Evolutionary conservation across 2,888 invertebrate genomes (phyloP).

Genomic region (Platycheirus albimanus): DNA sequence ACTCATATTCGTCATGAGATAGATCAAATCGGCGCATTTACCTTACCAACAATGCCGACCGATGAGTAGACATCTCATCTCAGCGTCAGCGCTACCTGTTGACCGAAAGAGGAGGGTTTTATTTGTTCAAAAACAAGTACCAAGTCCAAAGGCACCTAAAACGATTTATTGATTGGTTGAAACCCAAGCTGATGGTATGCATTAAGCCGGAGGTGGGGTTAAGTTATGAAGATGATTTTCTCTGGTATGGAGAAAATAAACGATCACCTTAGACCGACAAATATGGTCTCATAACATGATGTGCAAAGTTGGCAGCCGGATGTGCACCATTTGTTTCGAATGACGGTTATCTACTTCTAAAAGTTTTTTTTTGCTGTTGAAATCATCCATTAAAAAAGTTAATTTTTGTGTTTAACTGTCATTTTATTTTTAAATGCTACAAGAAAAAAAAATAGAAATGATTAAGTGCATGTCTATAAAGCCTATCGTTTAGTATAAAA

Average conservation of each 20-base stretch:
- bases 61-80: conserved; percentile 19
- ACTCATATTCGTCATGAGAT: conserved; percentile 10
- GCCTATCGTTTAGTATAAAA: not conserved
- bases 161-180: conserved; percentile 71
- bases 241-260: conserved; percentile 36
- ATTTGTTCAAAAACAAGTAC: conserved; percentile 52
- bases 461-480: too few species aligned
- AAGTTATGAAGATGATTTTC: conserved; percentile 45
- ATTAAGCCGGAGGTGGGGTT: conserved; percentile 64
- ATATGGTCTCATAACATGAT: conserved; percentile 49
- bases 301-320: conserved; percentile 61
- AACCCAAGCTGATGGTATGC: conserved; percentile 27
- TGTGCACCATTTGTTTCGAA: conserved; percentile 58
- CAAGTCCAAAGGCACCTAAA: conserved; percentile 46
- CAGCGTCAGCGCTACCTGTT: conserved; percentile 49
- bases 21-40: conserved; percentile 1
- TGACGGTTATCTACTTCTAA: too few species aligned
- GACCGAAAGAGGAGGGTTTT: conserved; percentile 64
- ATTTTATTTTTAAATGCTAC: conserved; percentile 15
- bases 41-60: not conserved
- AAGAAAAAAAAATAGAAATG: not conserved
- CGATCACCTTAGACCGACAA: conserved; percentile 27
- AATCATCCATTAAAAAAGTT: not conserved
- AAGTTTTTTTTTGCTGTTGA: conserved; percentile 1
- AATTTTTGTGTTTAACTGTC: not conserved